phyloP scores from a whole-genome alignment of 2,797 vertebrate species.

The Paramormyrops hopkinsi region DNA sequence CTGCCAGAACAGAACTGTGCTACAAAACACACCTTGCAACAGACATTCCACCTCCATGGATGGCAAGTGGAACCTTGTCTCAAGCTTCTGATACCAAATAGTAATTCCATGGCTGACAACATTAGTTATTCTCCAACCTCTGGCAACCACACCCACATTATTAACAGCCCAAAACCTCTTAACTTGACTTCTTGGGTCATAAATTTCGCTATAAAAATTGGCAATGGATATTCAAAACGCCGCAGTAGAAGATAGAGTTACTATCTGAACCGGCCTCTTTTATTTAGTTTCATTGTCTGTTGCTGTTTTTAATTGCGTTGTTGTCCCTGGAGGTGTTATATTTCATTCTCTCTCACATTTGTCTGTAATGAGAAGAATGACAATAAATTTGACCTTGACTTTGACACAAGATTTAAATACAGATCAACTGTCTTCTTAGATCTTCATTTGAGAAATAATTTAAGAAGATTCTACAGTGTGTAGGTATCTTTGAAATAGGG shows the following conservation, averaged over 20 bases:
- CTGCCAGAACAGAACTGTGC: not conserved
- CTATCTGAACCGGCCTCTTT: not conserved
- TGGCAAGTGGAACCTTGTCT: not conserved
- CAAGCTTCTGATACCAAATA: not conserved
- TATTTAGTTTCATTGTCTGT: not conserved
- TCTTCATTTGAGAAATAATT: not conserved
- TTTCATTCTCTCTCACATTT: not conserved
- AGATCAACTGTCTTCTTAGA: not conserved
- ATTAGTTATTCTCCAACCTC: not conserved
- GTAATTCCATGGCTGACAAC: not conserved
- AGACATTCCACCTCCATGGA: not conserved
- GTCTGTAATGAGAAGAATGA: not conserved
- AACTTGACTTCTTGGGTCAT: not conserved
- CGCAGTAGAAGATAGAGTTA: not conserved
- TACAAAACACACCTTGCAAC: not conserved
- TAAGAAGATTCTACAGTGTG: not conserved
- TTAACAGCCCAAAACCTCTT: not conserved
- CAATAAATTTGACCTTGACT: slow-evolving; percentile 1
- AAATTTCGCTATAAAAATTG: not conserved
- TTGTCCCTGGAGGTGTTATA: not conserved
- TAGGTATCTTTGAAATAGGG: not conserved
- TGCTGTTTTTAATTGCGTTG: not conserved
- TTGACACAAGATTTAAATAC: not conserved
- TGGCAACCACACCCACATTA: not conserved
- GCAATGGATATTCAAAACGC: not conserved